A percentile compares a stretch with the other conserved stretches of the same genome.
phyloP scores from a whole-genome alignment of 2,888 invertebrate species.

The Aporophyla nigra region DNA sequence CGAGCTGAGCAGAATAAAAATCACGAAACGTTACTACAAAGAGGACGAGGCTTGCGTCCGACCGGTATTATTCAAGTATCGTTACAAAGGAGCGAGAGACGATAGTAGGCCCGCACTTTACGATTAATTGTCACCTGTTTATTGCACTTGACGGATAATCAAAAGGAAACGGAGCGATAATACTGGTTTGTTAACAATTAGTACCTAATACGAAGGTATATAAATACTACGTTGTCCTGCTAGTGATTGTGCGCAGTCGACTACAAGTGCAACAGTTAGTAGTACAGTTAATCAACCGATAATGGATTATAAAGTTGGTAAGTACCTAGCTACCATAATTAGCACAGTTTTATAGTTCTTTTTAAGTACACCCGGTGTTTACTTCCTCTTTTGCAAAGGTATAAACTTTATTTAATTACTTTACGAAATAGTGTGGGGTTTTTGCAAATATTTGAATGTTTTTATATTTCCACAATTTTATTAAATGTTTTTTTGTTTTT shows the following conservation, averaged over 20 bases:
- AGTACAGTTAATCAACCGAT: conserved; percentile 39
- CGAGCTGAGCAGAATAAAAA: conserved; percentile 62
- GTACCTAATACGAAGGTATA: conserved; percentile 69
- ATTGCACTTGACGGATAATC: conserved; percentile 76
- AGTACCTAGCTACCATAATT: conserved; percentile 51
- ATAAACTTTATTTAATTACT: conserved; percentile 20
- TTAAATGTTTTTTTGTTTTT: neutral
- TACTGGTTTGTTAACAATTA: conserved; percentile 67
- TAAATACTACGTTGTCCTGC: conserved; percentile 63
- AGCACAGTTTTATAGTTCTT: conserved; percentile 13
- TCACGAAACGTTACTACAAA: conserved; percentile 37
- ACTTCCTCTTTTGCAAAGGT: conserved; percentile 1
- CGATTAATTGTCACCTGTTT: conserved; percentile 62
- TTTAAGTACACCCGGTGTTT: conserved; percentile 31
- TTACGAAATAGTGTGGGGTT: conserved; percentile 9
- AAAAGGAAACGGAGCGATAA: conserved; percentile 77
- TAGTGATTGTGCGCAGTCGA: conserved; percentile 59
- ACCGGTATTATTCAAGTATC: conserved; percentile 11
- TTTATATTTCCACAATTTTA: neutral
- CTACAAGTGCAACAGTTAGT: conserved; percentile 48
- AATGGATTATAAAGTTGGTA: conserved; percentile 77
- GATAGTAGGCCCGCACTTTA: conserved; percentile 21
- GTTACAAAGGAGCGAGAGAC: conserved; percentile 10
- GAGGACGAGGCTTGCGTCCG: conserved; percentile 8
- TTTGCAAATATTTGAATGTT: conserved; percentile 15